Percentiles rank a stretch among this genome's conserved stretches.
Evolutionary conservation across 1,140 invertebrate species (phyloP).

Genomic region (Calliphora vicina): DNA sequence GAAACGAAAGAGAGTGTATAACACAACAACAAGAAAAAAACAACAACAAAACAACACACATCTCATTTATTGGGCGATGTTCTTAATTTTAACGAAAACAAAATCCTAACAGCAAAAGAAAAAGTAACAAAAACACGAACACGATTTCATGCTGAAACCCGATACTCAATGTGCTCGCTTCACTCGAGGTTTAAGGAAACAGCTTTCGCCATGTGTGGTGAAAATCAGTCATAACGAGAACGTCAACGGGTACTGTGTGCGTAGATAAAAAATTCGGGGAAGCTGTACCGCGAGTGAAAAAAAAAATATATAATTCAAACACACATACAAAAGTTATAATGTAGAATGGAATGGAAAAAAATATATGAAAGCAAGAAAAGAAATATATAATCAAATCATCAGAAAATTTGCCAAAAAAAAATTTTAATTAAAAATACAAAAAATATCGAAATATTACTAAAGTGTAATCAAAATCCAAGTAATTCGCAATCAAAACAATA

Average conservation of each 20-base stretch:
- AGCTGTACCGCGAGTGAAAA: conserved; percentile 43
- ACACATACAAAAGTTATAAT: conserved; percentile 6
- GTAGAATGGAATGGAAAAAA: conserved; percentile 40
- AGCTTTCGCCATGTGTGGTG: conserved; percentile 48
- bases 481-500: background rate
- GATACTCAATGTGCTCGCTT: background rate
- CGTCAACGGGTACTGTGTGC: conserved; percentile 62
- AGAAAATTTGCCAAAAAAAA: conserved; percentile 32
- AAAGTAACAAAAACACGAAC: background rate
- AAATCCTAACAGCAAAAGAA: background rate
- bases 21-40: no score
- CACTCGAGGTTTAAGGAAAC: background rate
- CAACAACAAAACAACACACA: no score
- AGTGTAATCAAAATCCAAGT: background rate
- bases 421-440: background rate
- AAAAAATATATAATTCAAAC: background rate
- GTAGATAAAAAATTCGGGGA: conserved; percentile 41
- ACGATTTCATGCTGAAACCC: background rate
- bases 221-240: conserved; percentile 64
- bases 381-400: conserved; percentile 29
- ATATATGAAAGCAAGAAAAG: background rate
- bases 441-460: conserved; percentile 22
- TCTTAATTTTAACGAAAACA: background rate
- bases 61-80: conserved; percentile 18
- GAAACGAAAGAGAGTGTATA: conserved; percentile 27